Conservation (phyloP, 1,140 invertebrate genomes). For the Megalopta genalis region DNA sequence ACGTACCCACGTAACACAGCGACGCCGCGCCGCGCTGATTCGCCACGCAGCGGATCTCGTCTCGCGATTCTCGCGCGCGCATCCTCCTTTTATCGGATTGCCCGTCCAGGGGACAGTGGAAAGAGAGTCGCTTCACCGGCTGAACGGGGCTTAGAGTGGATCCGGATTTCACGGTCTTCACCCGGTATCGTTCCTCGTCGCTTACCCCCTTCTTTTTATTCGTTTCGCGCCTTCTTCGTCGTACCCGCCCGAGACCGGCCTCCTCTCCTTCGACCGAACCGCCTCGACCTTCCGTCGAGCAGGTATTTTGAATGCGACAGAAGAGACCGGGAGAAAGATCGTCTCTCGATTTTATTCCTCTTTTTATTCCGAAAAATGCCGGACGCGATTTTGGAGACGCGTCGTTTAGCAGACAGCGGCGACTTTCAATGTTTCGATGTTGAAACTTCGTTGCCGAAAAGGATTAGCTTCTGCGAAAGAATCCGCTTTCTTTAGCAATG, state of each 20-base stretch:
- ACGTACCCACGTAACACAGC: conserved; percentile 1
- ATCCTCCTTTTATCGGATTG: conserved; percentile 66
- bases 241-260: conserved; percentile 48
- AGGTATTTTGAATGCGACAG: conserved; percentile 33
- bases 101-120: conserved; percentile 43
- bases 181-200: conserved; percentile 61
- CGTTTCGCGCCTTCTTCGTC: conserved; percentile 16
- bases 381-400: no score
- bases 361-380: no score
- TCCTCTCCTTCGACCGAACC: conserved; percentile 37
- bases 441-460: no score
- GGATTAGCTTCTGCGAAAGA: no score
- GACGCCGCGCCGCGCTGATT: conserved; percentile 51
- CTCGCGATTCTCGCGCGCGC: conserved; percentile 55
- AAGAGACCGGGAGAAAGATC: no score
- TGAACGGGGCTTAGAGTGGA: conserved; percentile 60
- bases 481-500: no score
- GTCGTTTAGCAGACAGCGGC: no score
- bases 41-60: conserved; percentile 61
- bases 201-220: conserved; percentile 28
- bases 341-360: no score
- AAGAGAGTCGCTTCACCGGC: conserved; percentile 52
- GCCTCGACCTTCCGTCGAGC: conserved; percentile 53
- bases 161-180: conserved; percentile 67
- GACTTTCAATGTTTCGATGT: no score